These are phyloP conservation scores for Drosophila formosana DNA, from an alignment of 2,888 invertebrate species.

Conservation along the genomic window DNA sequence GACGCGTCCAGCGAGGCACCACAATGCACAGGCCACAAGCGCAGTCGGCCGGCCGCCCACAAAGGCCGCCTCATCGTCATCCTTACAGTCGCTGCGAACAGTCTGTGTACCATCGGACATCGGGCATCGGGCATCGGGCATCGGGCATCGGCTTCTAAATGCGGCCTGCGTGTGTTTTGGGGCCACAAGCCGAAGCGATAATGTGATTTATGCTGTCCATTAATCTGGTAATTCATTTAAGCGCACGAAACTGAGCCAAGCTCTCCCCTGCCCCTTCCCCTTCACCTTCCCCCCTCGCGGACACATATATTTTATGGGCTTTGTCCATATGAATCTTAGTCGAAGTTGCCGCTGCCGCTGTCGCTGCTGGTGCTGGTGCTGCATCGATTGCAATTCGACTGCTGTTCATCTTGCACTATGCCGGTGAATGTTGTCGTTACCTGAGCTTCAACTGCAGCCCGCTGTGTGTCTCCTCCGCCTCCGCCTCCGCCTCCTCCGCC, in stretches of 20 bases:
- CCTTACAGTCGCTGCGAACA: constrained; percentile 19
- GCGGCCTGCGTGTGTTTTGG: constrained; percentile 64
- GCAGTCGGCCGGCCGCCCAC: constrained; percentile 71
- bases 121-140: constrained; percentile 9
- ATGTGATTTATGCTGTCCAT: constrained; percentile 85
- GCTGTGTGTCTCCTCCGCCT: constrained; percentile 33
- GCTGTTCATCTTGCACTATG: constrained; percentile 81
- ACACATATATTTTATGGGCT: constrained; percentile 80
- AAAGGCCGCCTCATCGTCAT: constrained; percentile 68
- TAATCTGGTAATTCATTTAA: constrained; percentile 85
- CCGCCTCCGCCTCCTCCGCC: constrained; percentile 3
- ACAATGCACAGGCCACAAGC: constrained; percentile 19
- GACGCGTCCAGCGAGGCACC: neutral
- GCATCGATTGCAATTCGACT: constrained; percentile 84
- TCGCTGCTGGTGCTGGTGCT: constrained; percentile 39
- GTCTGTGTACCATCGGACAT: constrained; percentile 9
- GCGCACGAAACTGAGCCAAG: constrained; percentile 74
- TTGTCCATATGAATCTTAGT: constrained; percentile 77
- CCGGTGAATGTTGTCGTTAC: constrained; percentile 59
- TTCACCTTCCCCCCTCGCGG: constrained; percentile 13
- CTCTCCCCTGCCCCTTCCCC: constrained; percentile 21
- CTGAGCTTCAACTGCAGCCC: constrained; percentile 49
- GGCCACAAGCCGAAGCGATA: constrained; percentile 84
- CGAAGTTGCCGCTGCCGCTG: constrained; percentile 33
- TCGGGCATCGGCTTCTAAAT: constrained; percentile 54